Base-by-base conservation (phyloP, 2,888 invertebrate species). In the Fragum whitleyi region DNA sequence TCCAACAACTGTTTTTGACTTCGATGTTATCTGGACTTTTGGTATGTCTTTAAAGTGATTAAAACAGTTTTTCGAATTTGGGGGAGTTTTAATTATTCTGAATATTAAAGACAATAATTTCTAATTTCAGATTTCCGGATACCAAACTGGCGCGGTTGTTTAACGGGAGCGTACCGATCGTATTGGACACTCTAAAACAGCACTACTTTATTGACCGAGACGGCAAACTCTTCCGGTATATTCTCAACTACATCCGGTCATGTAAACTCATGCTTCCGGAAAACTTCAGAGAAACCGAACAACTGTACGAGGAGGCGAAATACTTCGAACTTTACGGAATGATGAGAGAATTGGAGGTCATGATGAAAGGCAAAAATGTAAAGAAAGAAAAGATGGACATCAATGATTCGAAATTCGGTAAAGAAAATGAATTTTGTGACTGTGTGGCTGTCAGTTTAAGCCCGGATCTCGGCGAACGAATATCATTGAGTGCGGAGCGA, bases 151-250 rank as follows among this genome's bases (percentile, higher is more conserved):
- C 97, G 19, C 97, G 97, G 95, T 96, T 99, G 94, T 99, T 99
- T 95, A 98, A 98, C 93, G 99, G 99, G 47, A 97, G 96, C 89
- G 97, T 98, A 90, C 98, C 99, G 3, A 98, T 99, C 88, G 98
- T 99, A 21, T 95, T 99, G 94, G 99, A 99, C 94, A 97, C 97
- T 5, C 95, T 99, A 88, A 99, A 99, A 94, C 99, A 99, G 93
- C 98, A 99, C 94, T 99, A 99, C 94, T 99, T 99, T 95, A 98
- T 99, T 91, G 99, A 99, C 95, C 96, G 99, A 68, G 99, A 99
- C 93, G 99, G 99, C 2, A 97, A 97, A 87, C 97, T 98, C 97
- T 99, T 99, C 95, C 96, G 99, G 28, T 98, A 99, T 94, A 97
- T 99, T 92, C 95, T 99, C 85, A 99, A 99, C 95, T 99, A 97